These are phyloP conservation scores for Oncorhynchus keta DNA, from an alignment of 2,113 vertebrate genomes.

Conservation along the genomic window DNA sequence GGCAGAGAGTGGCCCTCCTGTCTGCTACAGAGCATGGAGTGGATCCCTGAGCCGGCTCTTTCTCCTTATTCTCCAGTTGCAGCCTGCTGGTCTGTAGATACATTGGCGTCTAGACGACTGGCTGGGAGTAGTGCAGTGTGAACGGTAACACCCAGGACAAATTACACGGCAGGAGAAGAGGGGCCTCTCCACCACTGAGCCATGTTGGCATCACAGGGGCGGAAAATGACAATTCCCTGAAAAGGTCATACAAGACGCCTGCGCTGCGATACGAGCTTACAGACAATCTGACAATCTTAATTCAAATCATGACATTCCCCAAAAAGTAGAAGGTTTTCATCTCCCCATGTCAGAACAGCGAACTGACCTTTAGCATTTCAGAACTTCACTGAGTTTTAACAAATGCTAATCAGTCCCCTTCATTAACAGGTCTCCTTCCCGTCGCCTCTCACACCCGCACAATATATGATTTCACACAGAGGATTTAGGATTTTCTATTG, in stretches of 20 bases:
- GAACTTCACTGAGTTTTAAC: slow-evolving; percentile 73
- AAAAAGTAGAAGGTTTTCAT: slow-evolving; percentile 72
- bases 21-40: slow-evolving; percentile 54
- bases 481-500: slow-evolving; percentile 52
- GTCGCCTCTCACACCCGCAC: slow-evolving; percentile 28
- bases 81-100: slow-evolving; percentile 73
- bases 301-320: slow-evolving; percentile 79
- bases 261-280: slow-evolving; percentile 70
- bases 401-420: slow-evolving; percentile 75
- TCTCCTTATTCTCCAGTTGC: slow-evolving; percentile 69
- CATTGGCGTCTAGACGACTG: slow-evolving; percentile 58
- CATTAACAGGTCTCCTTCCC: slow-evolving; percentile 58
- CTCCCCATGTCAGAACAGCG: slow-evolving; percentile 65
- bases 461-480: slow-evolving; percentile 57
- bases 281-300: slow-evolving; percentile 82
- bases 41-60: slow-evolving; percentile 50
- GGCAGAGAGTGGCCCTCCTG: slow-evolving; percentile 45
- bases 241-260: slow-evolving; percentile 80
- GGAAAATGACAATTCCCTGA: slow-evolving; percentile 83
- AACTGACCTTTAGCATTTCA: slow-evolving; percentile 75
- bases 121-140: slow-evolving; percentile 66
- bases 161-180: slow-evolving; percentile 65
- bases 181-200: slow-evolving; percentile 66
- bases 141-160: slow-evolving; percentile 75
- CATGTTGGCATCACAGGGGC: slow-evolving; percentile 75